Evolutionary conservation across 2,888 invertebrate species (phyloP).

Genomic region (Mantis religiosa): DNA sequence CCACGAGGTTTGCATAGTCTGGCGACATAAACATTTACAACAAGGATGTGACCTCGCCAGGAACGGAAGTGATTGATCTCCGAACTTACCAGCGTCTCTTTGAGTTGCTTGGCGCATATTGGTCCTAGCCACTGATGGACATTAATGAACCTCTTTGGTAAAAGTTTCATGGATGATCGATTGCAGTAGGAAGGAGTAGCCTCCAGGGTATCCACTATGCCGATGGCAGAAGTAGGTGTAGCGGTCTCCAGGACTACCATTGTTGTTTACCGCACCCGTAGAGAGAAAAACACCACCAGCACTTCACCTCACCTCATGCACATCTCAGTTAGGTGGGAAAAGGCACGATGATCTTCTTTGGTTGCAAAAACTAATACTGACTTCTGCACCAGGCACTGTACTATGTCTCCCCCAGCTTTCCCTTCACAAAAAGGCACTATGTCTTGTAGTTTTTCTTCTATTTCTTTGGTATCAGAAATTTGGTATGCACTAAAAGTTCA

Average conservation of each 20-base stretch:
- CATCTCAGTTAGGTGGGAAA: neutral
- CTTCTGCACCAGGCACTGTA: neutral
- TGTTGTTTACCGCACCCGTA: constrained; percentile 20
- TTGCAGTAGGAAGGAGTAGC: constrained; percentile 18
- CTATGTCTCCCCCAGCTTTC: neutral
- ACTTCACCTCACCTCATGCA: neutral
- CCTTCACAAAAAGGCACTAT: neutral
- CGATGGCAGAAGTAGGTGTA: constrained; percentile 26
- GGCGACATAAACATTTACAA: too few species aligned
- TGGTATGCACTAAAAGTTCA: neutral
- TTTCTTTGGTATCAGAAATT: neutral
- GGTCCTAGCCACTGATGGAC: constrained; percentile 88
- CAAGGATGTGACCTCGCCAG: too few species aligned
- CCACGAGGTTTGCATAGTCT: too few species aligned
- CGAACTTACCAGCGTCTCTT: constrained; percentile 46
- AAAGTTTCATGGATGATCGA: constrained; percentile 69
- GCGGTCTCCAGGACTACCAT: constrained; percentile 67
- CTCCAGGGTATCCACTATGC: constrained; percentile 23
- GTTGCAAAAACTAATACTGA: neutral
- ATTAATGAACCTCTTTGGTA: constrained; percentile 86
- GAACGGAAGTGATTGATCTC: neutral
- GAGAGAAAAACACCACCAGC: neutral
- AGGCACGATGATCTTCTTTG: neutral
- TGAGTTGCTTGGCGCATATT: constrained; percentile 46
- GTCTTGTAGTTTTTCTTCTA: neutral